These are phyloP conservation scores for Ophonus ardosiacus DNA, from an alignment of 2,888 invertebrate genomes.

Conservation along the genomic window DNA sequence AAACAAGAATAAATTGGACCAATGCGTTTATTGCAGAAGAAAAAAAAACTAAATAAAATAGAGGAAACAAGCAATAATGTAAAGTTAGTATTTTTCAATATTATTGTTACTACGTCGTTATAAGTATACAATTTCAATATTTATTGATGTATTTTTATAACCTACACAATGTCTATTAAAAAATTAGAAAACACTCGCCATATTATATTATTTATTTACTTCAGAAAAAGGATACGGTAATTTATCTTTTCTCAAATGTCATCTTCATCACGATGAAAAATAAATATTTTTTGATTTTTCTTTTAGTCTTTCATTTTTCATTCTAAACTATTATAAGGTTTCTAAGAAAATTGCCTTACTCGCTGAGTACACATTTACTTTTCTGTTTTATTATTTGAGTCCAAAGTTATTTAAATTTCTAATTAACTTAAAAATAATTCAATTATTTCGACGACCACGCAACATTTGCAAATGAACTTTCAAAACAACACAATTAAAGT, in stretches of 20 bases:
- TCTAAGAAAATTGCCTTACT: constrained; percentile 21
- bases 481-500: no score
- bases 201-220: no score
- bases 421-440: background rate
- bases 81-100: no score
- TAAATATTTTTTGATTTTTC: constrained; percentile 21
- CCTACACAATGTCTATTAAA: no score
- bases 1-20: no score
- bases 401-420: background rate
- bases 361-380: background rate
- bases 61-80: no score
- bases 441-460: constrained; percentile 1
- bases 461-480: background rate
- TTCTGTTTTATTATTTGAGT: background rate
- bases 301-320: background rate
- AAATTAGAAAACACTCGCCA: no score
- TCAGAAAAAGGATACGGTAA: background rate
- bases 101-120: no score
- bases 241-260: constrained; percentile 6
- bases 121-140: no score
- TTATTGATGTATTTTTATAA: no score
- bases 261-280: constrained; percentile 11
- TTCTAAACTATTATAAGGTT: constrained; percentile 17
- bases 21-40: no score
- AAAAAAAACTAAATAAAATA: no score